A percentile compares a stretch with the other conserved stretches of the same genome.
phyloP scores from a whole-genome alignment of 2,113 vertebrate genomes.

The Uria lomvia region DNA sequence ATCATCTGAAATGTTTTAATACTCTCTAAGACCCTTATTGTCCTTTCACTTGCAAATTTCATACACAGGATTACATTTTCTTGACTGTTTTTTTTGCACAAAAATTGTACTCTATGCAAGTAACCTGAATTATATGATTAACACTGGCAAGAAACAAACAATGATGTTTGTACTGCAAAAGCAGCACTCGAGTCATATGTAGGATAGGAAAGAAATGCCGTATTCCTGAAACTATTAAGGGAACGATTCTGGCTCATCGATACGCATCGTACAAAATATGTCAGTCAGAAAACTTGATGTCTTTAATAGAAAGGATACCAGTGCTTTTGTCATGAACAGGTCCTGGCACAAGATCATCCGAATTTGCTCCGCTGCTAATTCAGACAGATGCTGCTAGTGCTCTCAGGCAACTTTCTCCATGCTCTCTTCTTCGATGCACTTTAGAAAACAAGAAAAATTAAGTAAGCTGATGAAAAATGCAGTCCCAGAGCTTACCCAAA shows the following conservation, averaged over 20 bases:
- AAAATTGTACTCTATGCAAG: background rate
- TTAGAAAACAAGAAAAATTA: background rate
- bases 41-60: background rate
- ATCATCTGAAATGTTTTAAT: background rate
- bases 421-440: background rate
- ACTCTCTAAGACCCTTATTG: background rate
- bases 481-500: background rate
- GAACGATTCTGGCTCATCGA: background rate
- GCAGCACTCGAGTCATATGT: background rate
- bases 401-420: background rate
- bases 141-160: background rate
- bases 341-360: background rate
- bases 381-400: background rate
- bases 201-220: background rate
- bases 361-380: background rate
- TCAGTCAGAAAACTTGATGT: background rate
- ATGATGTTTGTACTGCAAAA: background rate
- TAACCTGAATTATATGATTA: background rate
- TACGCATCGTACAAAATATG: background rate
- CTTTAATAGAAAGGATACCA: background rate
- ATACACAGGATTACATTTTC: background rate
- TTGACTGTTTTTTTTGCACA: background rate
- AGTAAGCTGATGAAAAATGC: background rate
- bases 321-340: background rate
- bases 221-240: background rate